Evolutionary conservation across 2,797 vertebrate species (phyloP).

Genomic region (Phoebastria nigripes): DNA sequence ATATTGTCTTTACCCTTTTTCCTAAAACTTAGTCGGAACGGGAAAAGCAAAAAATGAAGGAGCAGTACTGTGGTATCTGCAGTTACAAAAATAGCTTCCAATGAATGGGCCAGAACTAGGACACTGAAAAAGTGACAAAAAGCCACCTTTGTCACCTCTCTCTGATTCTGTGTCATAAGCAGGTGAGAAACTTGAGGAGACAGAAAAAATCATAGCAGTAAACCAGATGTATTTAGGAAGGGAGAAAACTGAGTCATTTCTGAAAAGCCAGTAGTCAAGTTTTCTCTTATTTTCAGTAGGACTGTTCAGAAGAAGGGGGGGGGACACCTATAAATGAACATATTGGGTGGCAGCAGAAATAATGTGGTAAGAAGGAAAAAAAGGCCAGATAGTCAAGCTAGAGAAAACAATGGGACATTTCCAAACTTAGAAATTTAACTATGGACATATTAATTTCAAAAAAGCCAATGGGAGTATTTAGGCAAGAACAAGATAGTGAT

Average conservation of each 20-base stretch:
- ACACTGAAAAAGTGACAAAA: background rate
- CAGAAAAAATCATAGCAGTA: background rate
- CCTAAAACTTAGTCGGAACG: background rate
- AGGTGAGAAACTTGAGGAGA: background rate
- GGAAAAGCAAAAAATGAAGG: background rate
- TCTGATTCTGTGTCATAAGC: conserved; percentile 1
- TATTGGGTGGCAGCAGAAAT: background rate
- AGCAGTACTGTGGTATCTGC: background rate
- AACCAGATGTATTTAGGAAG: background rate
- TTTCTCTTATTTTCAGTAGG: background rate
- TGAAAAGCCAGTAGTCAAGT: background rate
- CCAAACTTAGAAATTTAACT: background rate
- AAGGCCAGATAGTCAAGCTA: background rate
- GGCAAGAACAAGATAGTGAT: background rate
- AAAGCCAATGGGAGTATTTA: background rate
- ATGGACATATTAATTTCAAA: background rate
- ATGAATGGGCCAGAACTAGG: background rate
- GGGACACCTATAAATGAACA: background rate
- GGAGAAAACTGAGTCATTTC: conserved; percentile 17
- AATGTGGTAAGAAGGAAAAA: background rate
- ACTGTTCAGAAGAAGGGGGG: background rate
- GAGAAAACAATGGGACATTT: background rate
- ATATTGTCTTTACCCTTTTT: background rate
- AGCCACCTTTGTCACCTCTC: background rate
- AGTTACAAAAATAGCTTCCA: background rate